Evolutionary conservation across 1,140 invertebrate species (phyloP), one percentile per base, ranked within the genome.

Genomic region (Cherax quadricarinatus): DNA sequence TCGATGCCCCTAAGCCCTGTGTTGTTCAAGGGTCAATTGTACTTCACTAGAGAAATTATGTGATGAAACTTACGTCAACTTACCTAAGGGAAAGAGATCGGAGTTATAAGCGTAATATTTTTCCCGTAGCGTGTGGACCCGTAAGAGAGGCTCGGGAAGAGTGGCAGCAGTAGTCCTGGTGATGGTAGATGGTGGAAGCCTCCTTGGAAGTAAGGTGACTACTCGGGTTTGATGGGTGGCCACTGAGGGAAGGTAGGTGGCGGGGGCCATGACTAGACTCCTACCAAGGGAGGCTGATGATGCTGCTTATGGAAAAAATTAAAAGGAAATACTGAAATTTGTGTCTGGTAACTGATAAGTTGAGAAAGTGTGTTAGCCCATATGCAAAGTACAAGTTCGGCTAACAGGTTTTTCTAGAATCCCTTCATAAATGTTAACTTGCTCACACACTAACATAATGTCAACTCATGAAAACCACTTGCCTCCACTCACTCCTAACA

Each of bases 51-150:
- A 41, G 30, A 41, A 41, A 41, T 1, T 2, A 41, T 41, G 30
- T 41, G 30, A 57, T 57, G 14, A 57, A 57, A 57, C 24, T 62
- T 16, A 12, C 3, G n/a, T 57, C 51, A 7, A 86, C 85, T 81
- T 81, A 91, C 90, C 90, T 91, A 91, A 91, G 83, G 90, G 90
- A 91, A 91, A 91, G 90, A 91, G 90, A 86, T 91, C 90, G 48
- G 90, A 91, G 57, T 91, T 91, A 91, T 91, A 91, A 91, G 90
- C 90, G 90, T 91, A 91, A 86, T 91, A 70, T 91, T 91, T 91
- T 91, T 91, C 90, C 90, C 90, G 90, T 66, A 91, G 90, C 53
- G 90, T 66, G 79, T 91, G 84, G 90, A 91, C 90, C 90, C 90
- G 90, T 91, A 91, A 91, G 90, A 91, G 90, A 91, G 90, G 75